A percentile compares a stretch with the other conserved stretches of the same genome.
Evolutionary conservation across 1,140 invertebrate species (phyloP).

Genomic region (Papilio machaon): DNA sequence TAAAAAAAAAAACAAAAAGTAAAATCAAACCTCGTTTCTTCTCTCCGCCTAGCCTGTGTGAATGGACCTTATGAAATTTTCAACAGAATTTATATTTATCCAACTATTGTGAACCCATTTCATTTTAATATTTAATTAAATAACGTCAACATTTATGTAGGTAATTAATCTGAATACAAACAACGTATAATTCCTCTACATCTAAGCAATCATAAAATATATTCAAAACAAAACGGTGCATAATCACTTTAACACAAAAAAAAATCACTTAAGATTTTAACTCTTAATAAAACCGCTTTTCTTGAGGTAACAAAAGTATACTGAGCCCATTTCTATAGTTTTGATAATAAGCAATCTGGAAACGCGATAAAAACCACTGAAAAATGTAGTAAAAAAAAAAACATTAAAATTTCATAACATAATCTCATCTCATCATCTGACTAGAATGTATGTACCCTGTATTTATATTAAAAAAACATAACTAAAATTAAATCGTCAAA

Average conservation of each 20-base stretch:
- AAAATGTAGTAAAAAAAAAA: neutral
- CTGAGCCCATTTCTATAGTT: neutral
- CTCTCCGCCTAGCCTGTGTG: too few species aligned
- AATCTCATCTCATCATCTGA: slow-evolving; percentile 42
- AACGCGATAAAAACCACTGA: neutral
- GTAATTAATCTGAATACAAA: neutral
- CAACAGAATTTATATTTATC: neutral
- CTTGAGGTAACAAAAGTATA: neutral
- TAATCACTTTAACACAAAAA: neutral
- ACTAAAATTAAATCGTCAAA: neutral
- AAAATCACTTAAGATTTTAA: neutral
- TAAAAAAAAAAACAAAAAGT: too few species aligned
- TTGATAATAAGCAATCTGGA: neutral
- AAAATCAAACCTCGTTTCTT: too few species aligned
- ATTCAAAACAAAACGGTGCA: slow-evolving; percentile 23
- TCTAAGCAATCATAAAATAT: neutral
- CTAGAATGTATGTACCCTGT: slow-evolving; percentile 60
- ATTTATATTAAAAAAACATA: slow-evolving; percentile 41
- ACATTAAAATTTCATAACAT: neutral
- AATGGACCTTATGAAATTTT: neutral
- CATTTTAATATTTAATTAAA: neutral
- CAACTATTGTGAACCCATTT: slow-evolving; percentile 27
- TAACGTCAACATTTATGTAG: neutral
- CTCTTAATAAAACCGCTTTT: neutral
- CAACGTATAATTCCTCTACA: neutral